Evolutionary conservation across 23 tunicate species (phyloP), one percentile per base, ranked within the genome.

Genomic region (Trididemnum nubilum): DNA sequence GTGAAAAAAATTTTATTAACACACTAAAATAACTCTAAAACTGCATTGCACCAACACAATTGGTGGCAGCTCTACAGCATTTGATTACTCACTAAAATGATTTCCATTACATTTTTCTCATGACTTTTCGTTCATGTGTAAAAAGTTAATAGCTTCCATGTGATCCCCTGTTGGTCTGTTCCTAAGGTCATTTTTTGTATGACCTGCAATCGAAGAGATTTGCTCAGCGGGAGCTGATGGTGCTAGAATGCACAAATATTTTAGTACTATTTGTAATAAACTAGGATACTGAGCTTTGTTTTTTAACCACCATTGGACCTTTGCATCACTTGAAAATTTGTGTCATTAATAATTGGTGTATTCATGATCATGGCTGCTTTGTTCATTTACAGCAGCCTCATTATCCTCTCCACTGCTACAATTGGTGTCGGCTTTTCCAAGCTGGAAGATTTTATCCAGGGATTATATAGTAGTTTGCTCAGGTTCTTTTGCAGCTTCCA

Each of bases 121-220:
- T 9, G 57, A 22, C 26, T 61, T 26, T 61, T 61, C 67, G 29
- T 61, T 61, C 67, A 61, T 61, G 29, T 61, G 67, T 21, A 61
- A 24, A 61, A 61, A 61, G 29, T 61, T 61, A 21, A n/a, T 61
- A 24, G 67, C 26, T 24, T 61, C 67, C 67, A 61, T 61, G 29
- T 61, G 67, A 22, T 61, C 67, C 28, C 67, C 67, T 12, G 67
- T 61, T 21, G n/a, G 29, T 61, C 67, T 61, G 29, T 61, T 61
- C 29, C 26, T 61, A 44, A 44, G 54, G 9, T 44, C 9, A 44
- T 44, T 44, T 44, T 15, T 44, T 44, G 54, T 44, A 44, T 44
- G 54, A 44, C 54, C 54, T 44, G 54, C 54, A 44, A 44, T 44
- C 9, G 54, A 44, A 44, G 15, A 44, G 15, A 7, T 44, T 44